phyloP scores from a whole-genome alignment of 2,888 invertebrate genomes.

The Acholoe squamosa region DNA sequence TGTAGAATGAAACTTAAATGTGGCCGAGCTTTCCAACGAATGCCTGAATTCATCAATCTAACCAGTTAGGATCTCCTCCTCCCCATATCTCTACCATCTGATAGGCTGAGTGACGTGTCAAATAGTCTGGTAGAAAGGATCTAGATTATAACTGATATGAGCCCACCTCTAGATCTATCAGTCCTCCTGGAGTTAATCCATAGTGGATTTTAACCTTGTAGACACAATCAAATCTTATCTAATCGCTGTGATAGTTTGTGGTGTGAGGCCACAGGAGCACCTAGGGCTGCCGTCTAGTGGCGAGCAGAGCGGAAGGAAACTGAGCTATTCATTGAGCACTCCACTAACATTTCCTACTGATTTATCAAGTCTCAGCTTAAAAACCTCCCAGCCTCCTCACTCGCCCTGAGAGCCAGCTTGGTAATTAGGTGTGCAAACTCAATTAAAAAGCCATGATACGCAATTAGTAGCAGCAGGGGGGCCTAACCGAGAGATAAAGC shows the following conservation, averaged over 20 bases:
- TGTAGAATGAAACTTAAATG: too few species aligned
- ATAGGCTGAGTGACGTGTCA: too few species aligned
- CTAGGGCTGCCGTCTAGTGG: neutral
- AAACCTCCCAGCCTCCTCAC: neutral
- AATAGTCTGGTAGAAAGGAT: too few species aligned
- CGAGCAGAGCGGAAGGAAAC: neutral
- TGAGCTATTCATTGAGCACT: neutral
- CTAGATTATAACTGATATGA: too few species aligned
- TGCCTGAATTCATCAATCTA: too few species aligned
- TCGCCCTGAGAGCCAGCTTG: neutral
- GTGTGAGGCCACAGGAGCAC: neutral
- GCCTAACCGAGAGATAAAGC: conserved; percentile 35
- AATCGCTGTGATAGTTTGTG: neutral
- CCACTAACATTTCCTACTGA: neutral
- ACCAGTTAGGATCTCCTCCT: too few species aligned
- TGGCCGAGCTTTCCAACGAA: too few species aligned
- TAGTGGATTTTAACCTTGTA: too few species aligned
- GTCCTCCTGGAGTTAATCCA: too few species aligned
- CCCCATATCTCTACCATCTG: too few species aligned
- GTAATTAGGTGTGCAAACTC: conserved; percentile 45
- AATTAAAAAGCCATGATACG: conserved; percentile 57
- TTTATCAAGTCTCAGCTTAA: conserved; percentile 12
- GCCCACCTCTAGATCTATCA: too few species aligned
- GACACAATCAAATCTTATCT: too few species aligned
- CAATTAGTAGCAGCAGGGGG: conserved; percentile 48